Evolutionary conservation across 2,113 vertebrate genomes (phyloP).

Genomic region (Raja brachyura): DNA sequence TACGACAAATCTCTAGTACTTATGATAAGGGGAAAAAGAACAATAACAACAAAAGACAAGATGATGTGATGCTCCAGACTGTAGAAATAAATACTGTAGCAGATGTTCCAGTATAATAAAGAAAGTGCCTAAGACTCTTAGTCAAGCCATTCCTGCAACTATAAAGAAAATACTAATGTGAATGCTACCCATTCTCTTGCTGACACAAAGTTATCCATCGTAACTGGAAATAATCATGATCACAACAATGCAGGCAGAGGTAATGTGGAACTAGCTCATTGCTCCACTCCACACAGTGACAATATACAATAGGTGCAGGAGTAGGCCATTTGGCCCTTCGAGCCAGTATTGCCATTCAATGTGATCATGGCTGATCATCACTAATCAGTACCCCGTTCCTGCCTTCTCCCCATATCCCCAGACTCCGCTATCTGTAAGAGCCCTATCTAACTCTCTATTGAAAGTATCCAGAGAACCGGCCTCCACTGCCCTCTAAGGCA

Average conservation of each 20-base stretch:
- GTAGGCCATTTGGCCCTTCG: too few relatives aligned
- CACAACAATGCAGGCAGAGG: neutral
- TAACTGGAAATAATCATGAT: neutral
- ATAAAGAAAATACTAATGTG: neutral
- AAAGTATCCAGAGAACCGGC: too few relatives aligned
- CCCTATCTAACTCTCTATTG: too few relatives aligned
- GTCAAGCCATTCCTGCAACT: neutral
- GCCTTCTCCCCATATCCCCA: too few relatives aligned
- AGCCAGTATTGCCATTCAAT: too few relatives aligned
- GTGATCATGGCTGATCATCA: too few relatives aligned
- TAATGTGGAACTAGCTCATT: neutral
- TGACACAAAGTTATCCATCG: neutral
- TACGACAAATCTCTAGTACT: too few relatives aligned
- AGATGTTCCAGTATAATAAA: neutral
- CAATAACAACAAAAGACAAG: neutral
- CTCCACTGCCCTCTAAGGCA: too few relatives aligned
- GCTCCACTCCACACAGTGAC: neutral
- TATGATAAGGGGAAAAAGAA: neutral
- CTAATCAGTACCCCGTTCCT: too few relatives aligned
- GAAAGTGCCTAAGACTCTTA: neutral
- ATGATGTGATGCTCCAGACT: neutral
- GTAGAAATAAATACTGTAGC: neutral
- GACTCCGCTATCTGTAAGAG: too few relatives aligned
- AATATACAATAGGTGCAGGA: too few relatives aligned
- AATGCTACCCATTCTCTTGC: neutral